These are phyloP conservation scores for Pseudoatta argentina DNA, from an alignment of 1,140 invertebrate species.

Conservation along the genomic window DNA sequence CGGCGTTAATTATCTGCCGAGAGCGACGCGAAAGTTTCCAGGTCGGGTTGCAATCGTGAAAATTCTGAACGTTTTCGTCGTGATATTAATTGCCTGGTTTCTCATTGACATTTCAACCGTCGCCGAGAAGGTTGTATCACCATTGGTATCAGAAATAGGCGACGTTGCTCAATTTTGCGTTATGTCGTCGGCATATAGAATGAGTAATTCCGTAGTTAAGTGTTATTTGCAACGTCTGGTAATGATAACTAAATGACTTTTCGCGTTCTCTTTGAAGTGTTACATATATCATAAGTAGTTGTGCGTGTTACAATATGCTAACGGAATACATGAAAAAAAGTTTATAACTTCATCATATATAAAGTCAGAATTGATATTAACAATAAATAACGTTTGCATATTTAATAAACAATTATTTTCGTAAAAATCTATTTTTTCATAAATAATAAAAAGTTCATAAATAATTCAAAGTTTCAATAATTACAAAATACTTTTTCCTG, in stretches of 20 bases:
- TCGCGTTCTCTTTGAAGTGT: neutral
- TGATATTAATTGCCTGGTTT: slow-evolving; percentile 49
- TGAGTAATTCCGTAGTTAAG: slow-evolving; percentile 22
- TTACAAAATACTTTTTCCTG: neutral
- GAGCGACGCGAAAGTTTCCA: slow-evolving; percentile 36
- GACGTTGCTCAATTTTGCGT: slow-evolving; percentile 28
- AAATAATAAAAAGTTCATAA: neutral
- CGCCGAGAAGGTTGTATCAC: slow-evolving; percentile 8
- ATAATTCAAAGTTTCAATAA: neutral
- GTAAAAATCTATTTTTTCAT: neutral
- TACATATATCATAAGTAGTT: neutral
- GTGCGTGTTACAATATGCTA: slow-evolving; percentile 1
- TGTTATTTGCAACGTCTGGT: neutral
- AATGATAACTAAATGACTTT: slow-evolving; percentile 25
- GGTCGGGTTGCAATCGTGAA: slow-evolving; percentile 7
- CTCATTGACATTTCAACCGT: slow-evolving; percentile 30
- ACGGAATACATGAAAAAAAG: neutral
- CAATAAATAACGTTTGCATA: neutral
- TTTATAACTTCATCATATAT: neutral
- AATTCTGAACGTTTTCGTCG: slow-evolving; percentile 8
- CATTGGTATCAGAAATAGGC: neutral
- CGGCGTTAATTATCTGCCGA: slow-evolving; percentile 37
- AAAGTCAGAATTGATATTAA: slow-evolving; percentile 20
- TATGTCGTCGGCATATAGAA: neutral
- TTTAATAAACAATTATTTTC: neutral